Evolutionary conservation across 2,797 vertebrate species (phyloP), one percentile per base, ranked within the genome.

Genomic region (Forpus xanthops): DNA sequence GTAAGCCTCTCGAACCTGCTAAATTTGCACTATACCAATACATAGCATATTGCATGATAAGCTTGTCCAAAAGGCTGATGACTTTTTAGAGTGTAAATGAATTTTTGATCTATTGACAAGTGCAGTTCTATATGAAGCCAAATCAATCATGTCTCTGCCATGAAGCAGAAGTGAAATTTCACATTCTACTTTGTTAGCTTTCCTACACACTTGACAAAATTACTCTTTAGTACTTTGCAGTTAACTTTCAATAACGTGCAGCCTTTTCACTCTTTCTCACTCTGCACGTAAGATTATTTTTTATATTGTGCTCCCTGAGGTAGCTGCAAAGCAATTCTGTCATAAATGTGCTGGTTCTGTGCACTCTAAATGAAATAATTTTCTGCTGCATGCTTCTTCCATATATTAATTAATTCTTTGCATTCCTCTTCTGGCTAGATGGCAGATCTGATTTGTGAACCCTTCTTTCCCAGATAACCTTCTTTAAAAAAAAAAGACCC

Each of bases 401-500:
- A 27, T 68, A 33, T 25, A 84, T 94, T 86, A 78, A 81, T 85
- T 91, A 89, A 80, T 86, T 92, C 17, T 84, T 93, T 39, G 21
- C 44, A 55, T 4, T 70, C 35, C 7, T 80, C 47, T 87, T 77
- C 85, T 84, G 62, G 33, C 41, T 87, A 78, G 45, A 49, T 5
- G 3, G 58, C 31, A 89, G 76, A 80, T 72, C 37, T 94, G 79
- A 83, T 88, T 84, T 94, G 58, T 89, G 76, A 94, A 87, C 33
- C 13, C 80, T 70, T 62, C 67, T 73, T 71, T 49, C 44, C 67
- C 47, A 56, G 21, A 89, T 68, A 80, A 77, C 64, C 15, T 60
- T 72, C 21, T 70, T n/a, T 6, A 7, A n/a, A 58, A 78, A 47
- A 44, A n/a, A 6, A 23, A 16, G 6, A 3, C 0, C 10, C 7